A percentile compares a stretch with the other conserved stretches of the same genome.
phyloP scores from a whole-genome alignment of 2,113 vertebrate genomes.

The Poecilia latipinna region DNA sequence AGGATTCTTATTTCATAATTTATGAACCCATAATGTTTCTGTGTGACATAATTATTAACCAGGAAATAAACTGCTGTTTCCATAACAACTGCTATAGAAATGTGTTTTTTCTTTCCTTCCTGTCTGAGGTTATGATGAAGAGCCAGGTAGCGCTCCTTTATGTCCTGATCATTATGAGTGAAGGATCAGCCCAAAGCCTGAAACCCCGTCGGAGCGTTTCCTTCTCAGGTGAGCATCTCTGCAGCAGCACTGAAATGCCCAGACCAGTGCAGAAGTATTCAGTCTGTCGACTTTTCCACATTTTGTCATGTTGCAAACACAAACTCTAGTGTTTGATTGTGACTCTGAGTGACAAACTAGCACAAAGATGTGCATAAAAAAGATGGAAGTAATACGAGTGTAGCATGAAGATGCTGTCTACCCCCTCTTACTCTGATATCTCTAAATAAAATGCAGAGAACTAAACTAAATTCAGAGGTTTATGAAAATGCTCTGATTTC shows the following conservation, averaged over 20 bases:
- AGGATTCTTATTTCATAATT: neutral
- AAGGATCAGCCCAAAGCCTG: neutral
- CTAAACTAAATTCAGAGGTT: no score
- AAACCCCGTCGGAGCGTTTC: conserved; percentile 15
- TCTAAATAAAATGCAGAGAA: no score
- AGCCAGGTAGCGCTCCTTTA: neutral
- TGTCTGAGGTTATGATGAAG: no score
- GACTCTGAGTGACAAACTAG: no score
- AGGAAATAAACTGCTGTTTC: neutral
- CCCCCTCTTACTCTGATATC: no score
- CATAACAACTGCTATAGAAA: neutral
- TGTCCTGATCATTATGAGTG: conserved; percentile 4
- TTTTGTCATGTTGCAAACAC: no score
- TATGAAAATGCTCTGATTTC: neutral
- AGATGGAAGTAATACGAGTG: no score
- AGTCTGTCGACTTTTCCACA: no score
- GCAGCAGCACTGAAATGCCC: neutral
- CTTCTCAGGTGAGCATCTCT: conserved; percentile 11
- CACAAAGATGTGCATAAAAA: no score
- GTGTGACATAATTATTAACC: neutral
- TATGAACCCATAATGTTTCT: neutral
- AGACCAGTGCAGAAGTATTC: no score
- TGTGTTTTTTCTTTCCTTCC: neutral
- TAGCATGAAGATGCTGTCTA: no score
- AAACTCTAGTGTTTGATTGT: no score